Conservation (phyloP, 2,888 invertebrate species). For the Polymixis flavicincta region DNA sequence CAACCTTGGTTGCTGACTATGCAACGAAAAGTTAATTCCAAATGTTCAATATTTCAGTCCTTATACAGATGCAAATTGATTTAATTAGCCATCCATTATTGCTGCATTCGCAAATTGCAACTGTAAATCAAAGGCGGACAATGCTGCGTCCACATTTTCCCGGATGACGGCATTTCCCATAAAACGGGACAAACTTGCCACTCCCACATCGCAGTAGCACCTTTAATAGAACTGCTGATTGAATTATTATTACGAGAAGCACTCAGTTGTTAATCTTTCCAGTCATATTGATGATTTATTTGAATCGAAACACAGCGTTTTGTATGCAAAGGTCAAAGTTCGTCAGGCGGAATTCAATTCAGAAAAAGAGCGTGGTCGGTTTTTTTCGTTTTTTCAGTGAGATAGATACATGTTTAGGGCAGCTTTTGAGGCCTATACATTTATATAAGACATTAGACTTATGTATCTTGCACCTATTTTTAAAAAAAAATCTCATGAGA, state of each 20-base stretch:
- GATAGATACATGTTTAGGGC: neutral
- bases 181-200: constrained; percentile 19
- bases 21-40: too few species aligned
- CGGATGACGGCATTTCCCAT: constrained; percentile 30
- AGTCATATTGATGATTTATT: constrained; percentile 2
- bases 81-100: constrained; percentile 17
- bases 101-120: constrained; percentile 36
- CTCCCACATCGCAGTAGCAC: constrained; percentile 23
- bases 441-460: too few species aligned
- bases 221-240: neutral
- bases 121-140: constrained; percentile 32
- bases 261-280: neutral
- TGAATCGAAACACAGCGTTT: constrained; percentile 21
- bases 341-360: constrained; percentile 4
- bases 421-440: neutral
- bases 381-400: neutral
- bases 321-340: constrained; percentile 51
- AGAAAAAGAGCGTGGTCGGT: constrained; percentile 13
- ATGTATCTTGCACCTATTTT: too few species aligned
- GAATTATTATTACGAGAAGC: constrained; percentile 20
- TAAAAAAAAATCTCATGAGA: too few species aligned
- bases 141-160: constrained; percentile 24
- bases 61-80: constrained; percentile 3
- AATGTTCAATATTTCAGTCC: neutral
- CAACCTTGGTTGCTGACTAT: neutral